These are phyloP conservation scores for Scaptomyza parva DNA, from an alignment of 2,888 invertebrate species.

Conservation along the genomic window DNA sequence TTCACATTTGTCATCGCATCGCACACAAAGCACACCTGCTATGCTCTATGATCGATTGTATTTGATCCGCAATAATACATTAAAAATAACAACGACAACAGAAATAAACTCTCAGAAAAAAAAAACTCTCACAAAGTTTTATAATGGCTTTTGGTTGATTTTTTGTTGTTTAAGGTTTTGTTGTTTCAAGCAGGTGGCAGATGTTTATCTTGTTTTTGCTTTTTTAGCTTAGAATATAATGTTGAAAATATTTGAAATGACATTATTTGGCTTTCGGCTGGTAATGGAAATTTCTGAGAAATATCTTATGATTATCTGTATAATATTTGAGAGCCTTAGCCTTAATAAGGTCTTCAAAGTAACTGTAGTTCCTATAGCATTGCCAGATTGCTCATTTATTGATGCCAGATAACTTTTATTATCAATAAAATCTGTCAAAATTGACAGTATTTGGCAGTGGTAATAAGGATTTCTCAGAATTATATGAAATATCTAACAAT, in stretches of 20 bases:
- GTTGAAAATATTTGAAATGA: constrained; percentile 32
- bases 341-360: too few relatives aligned
- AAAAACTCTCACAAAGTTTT: not conserved
- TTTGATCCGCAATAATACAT: constrained; percentile 30
- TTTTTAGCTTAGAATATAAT: constrained; percentile 6
- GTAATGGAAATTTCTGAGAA: too few relatives aligned
- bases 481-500: too few relatives aligned
- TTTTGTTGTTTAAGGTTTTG: not conserved
- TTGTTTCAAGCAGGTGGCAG: constrained; percentile 43
- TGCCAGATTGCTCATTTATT: too few relatives aligned
- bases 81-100: not conserved
- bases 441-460: too few relatives aligned
- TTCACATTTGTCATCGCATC: constrained; percentile 30
- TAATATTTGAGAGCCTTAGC: too few relatives aligned
- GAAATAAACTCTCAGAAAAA: not conserved
- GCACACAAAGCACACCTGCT: constrained; percentile 43
- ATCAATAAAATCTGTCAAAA: too few relatives aligned
- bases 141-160: constrained; percentile 14
- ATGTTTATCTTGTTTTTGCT: constrained; percentile 30
- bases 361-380: too few relatives aligned
- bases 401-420: too few relatives aligned
- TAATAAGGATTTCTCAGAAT: too few relatives aligned
- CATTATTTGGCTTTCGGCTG: constrained; percentile 43
- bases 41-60: constrained; percentile 33
- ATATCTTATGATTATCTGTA: too few relatives aligned